A percentile compares a stretch with the other conserved stretches of the same genome.
Conservation (phyloP, 2,797 vertebrate genomes). For the Tamandua tetradactyla region DNA sequence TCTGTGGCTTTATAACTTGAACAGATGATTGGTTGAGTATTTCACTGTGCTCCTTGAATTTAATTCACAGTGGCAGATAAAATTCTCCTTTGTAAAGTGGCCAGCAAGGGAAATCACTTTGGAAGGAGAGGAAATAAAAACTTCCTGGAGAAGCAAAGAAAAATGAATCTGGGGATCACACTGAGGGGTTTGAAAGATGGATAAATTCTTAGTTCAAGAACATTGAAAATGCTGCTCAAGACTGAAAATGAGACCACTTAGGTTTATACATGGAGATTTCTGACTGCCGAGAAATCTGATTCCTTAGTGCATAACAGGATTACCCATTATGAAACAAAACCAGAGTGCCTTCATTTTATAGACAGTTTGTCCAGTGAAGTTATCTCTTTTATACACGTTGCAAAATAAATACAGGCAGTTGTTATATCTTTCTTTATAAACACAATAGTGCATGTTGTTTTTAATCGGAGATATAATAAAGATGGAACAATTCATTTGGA, state of each 20-base stretch:
- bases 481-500: background rate
- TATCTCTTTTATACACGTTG: background rate
- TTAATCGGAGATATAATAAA: background rate
- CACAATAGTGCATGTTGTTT: background rate
- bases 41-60: slow-evolving; percentile 58
- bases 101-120: slow-evolving; percentile 66
- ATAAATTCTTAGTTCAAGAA: slow-evolving; percentile 51
- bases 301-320: background rate
- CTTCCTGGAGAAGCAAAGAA: slow-evolving; percentile 48
- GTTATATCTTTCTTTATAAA: background rate
- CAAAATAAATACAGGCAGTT: background rate
- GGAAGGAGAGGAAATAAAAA: slow-evolving; percentile 21
- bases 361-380: background rate
- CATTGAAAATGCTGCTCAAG: slow-evolving; percentile 46
- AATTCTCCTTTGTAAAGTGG: slow-evolving; percentile 57
- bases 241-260: background rate
- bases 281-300: background rate
- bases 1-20: slow-evolving; percentile 49
- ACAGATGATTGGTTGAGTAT: slow-evolving; percentile 52
- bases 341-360: background rate
- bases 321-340: background rate
- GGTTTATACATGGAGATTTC: background rate
- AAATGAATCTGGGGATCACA: slow-evolving; percentile 54
- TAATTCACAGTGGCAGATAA: slow-evolving; percentile 54
- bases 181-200: slow-evolving; percentile 40